Percentiles rank a stretch among this genome's conserved stretches.
These are phyloP conservation scores for Solenodon paradoxus DNA, from an alignment of 2,113 vertebrate genomes.

Conservation along the genomic window DNA sequence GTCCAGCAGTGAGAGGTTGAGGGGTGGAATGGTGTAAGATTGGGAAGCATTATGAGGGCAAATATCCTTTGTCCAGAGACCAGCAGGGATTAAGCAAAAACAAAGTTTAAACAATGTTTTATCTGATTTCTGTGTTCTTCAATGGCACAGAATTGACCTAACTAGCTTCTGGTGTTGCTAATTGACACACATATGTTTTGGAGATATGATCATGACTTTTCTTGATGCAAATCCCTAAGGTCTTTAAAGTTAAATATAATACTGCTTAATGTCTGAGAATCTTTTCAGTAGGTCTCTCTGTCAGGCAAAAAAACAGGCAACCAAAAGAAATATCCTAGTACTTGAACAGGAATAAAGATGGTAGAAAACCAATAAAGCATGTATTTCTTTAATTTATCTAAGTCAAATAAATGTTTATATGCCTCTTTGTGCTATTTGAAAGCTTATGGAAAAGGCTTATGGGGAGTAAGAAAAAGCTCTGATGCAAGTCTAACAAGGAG, in stretches of 20 bases:
- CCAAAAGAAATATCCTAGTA: background rate
- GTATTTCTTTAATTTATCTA: background rate
- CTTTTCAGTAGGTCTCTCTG: background rate
- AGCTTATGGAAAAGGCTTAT: background rate
- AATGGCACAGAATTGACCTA: background rate
- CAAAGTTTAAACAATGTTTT: background rate
- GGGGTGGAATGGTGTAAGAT: fast-evolving
- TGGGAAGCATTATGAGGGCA: background rate
- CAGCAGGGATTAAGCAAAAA: background rate
- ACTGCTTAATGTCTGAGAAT: background rate
- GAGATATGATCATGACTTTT: background rate
- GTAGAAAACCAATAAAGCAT: background rate
- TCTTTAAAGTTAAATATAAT: background rate
- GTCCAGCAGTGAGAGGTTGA: fast-evolving
- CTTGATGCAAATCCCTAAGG: background rate
- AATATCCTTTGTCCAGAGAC: no score
- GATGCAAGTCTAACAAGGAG: background rate
- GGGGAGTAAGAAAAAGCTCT: background rate
- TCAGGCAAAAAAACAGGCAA: background rate
- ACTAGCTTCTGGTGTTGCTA: background rate
- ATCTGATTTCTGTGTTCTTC: background rate
- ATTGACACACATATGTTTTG: background rate
- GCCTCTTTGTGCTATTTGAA: background rate
- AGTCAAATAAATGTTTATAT: background rate
- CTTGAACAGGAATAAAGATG: background rate